These are phyloP conservation scores for Xestia ashworthii DNA, from an alignment of 2,888 invertebrate species.

Conservation along the genomic window DNA sequence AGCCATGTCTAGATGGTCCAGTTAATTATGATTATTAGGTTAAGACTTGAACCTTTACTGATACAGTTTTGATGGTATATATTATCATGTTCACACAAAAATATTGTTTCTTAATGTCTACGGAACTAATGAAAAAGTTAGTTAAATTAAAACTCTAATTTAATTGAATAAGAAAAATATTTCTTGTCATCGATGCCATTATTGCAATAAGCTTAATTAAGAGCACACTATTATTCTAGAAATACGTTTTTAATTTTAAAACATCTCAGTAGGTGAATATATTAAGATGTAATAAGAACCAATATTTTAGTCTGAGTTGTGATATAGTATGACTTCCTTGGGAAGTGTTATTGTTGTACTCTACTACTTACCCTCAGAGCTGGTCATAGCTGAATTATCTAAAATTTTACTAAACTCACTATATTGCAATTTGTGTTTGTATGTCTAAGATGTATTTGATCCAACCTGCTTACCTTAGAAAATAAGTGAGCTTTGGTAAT, in stretches of 20 bases:
- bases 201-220: not conserved
- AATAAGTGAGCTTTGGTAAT: not conserved
- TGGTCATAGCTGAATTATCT: not conserved
- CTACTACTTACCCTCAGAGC: not conserved
- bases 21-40: not conserved
- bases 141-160: not conserved
- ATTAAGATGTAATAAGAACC: not conserved
- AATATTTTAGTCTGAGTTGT: not conserved
- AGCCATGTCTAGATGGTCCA: not conserved
- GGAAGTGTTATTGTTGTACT: not conserved
- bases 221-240: not conserved
- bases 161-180: not conserved
- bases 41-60: slow-evolving; percentile 4
- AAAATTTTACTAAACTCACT: not conserved
- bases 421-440: not conserved
- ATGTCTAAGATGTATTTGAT: not conserved
- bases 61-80: not conserved
- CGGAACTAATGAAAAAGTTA: not conserved
- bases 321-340: not conserved
- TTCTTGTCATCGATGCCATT: not conserved
- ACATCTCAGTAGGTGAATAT: not conserved
- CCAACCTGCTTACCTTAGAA: not conserved
- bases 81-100: not conserved
- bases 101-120: not conserved
- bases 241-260: not conserved